Evolutionary conservation across 2,888 invertebrate genomes (phyloP).

Genomic region (Tetragnatha montana): DNA sequence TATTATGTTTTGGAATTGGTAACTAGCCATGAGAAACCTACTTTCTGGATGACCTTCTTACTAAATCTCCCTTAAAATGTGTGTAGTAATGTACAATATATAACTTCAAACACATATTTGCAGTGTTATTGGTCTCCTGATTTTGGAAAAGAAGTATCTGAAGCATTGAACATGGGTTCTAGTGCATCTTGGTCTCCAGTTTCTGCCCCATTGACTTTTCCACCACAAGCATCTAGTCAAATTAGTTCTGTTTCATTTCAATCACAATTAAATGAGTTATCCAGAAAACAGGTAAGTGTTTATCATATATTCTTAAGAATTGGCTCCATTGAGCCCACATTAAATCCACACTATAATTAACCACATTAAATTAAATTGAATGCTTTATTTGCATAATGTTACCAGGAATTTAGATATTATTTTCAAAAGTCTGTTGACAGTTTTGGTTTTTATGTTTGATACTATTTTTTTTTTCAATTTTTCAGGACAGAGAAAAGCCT

Average conservation of each 20-base stretch:
- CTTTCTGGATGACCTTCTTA: no score
- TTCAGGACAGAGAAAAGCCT: conserved; percentile 58
- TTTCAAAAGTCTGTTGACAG: neutral
- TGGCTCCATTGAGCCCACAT: neutral
- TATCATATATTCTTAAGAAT: neutral
- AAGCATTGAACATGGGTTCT: conserved; percentile 58
- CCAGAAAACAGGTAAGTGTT: conserved; percentile 46
- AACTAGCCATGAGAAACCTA: no score
- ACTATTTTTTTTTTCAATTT: neutral
- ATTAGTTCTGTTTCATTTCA: conserved; percentile 36
- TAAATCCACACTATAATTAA: neutral
- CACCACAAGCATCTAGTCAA: conserved; percentile 42
- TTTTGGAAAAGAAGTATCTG: conserved; percentile 58
- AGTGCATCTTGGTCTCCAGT: conserved; percentile 50
- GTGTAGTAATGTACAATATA: neutral
- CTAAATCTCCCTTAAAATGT: no score
- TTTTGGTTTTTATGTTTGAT: neutral
- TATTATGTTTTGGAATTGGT: no score
- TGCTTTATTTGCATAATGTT: neutral
- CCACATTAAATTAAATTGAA: no score
- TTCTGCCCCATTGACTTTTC: conserved; percentile 45
- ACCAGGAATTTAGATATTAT: neutral
- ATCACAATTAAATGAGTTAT: conserved; percentile 30
- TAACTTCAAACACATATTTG: neutral
- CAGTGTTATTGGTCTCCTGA: conserved; percentile 59